Conservation (phyloP, 2,888 invertebrate species). For the Acleris holmiana region DNA sequence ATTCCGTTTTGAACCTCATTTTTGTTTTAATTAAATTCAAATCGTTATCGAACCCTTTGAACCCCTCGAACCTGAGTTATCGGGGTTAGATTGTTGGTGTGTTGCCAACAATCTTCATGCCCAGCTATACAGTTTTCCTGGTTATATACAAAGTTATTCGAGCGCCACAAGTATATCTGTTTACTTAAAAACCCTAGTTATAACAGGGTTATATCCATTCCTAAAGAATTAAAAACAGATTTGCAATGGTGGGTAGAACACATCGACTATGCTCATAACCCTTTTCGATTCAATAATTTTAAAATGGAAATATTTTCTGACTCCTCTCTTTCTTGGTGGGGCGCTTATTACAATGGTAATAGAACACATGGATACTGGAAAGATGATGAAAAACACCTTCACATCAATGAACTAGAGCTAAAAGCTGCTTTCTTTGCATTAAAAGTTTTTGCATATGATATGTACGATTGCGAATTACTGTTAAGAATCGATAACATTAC, state of each 20-base stretch:
- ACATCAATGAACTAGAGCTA: conserved; percentile 38
- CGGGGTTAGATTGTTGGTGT: too few species aligned
- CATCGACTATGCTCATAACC: too few species aligned
- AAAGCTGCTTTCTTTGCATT: conserved; percentile 34
- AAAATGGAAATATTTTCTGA: too few species aligned
- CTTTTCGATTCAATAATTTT: too few species aligned
- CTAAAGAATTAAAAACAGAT: background rate
- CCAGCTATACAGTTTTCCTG: conserved; percentile 6
- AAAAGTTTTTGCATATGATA: conserved; percentile 19
- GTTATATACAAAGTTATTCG: conserved; percentile 27
- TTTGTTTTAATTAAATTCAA: too few species aligned
- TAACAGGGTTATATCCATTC: background rate
- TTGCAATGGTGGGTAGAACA: too few species aligned
- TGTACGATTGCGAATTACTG: conserved; percentile 6
- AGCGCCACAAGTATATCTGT: conserved; percentile 15
- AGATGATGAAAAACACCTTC: background rate
- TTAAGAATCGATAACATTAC: conserved; percentile 32
- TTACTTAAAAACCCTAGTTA: conserved; percentile 6
- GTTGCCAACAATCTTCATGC: too few species aligned
- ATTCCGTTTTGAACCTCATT: too few species aligned
- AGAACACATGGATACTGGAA: conserved; percentile 10
- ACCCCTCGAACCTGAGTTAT: too few species aligned
- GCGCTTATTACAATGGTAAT: conserved; percentile 8
- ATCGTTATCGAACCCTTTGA: too few species aligned
- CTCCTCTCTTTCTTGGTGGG: conserved; percentile 18